These are phyloP conservation scores for Holothuria leucospilota DNA, from an alignment of 53 echinoderm and acorn worm species.

Conservation along the genomic window DNA sequence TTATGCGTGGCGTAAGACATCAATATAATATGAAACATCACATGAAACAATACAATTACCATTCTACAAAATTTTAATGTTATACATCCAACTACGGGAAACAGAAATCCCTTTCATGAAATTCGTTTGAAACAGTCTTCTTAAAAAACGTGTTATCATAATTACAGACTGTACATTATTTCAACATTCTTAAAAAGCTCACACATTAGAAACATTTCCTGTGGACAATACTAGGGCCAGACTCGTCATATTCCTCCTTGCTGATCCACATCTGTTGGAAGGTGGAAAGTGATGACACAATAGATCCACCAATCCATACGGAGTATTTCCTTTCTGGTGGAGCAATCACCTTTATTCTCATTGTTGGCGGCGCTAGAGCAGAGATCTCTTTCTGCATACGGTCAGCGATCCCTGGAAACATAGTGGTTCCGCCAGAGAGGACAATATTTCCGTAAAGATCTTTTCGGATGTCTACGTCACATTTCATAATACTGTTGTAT, in stretches of 20 bases:
- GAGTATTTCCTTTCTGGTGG: constrained; percentile 76
- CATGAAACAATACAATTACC: too few relatives aligned
- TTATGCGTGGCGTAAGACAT: too few relatives aligned
- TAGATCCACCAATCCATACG: constrained; percentile 76
- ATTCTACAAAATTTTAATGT: too few relatives aligned
- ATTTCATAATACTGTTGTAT: constrained; percentile 81
- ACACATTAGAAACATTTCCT: constrained; percentile 66
- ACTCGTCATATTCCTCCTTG: constrained; percentile 80
- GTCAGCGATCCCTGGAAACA: constrained; percentile 85
- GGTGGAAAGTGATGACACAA: constrained; percentile 71
- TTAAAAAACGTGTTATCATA: too few relatives aligned
- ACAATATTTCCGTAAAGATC: constrained; percentile 82
- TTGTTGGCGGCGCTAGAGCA: constrained; percentile 70
- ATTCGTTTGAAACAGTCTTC: too few relatives aligned
- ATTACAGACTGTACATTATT: too few relatives aligned
- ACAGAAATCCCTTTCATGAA: too few relatives aligned
- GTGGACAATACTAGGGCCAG: constrained; percentile 85
- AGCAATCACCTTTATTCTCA: constrained; percentile 88
- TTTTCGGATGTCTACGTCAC: constrained; percentile 85
- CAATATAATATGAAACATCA: too few relatives aligned
- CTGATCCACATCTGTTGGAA: constrained; percentile 87
- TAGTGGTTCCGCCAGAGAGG: constrained; percentile 82
- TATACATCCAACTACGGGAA: too few relatives aligned
- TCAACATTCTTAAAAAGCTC: too few relatives aligned
- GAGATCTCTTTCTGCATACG: constrained; percentile 84